Base-by-base conservation (phyloP, 64 coral and sea anemone species). In the Porites lutea region DNA sequence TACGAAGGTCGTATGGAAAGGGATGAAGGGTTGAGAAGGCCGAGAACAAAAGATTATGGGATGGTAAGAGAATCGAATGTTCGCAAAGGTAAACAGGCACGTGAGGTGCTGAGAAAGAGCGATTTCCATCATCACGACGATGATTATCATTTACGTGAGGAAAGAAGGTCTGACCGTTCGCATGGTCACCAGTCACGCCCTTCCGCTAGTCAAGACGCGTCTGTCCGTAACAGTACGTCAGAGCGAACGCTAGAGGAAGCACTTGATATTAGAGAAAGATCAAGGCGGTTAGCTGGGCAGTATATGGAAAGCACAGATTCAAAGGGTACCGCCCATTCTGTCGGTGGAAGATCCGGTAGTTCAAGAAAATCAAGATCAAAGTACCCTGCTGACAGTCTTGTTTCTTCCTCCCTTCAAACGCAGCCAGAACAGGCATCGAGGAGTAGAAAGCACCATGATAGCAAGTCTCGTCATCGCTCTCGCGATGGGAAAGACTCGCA, bases 331-430 rank as follows among this genome's bases (percentile, higher is more conserved):
- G 51, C 45, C 8, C 73, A 48, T 76, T 48, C 48, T 52, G 16
- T 6, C 46, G 37, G 73, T 21, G 69, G 44, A n/a, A 51, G 62
- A 84, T 68, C 62, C n/a, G 45, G 5, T 5, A 84, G 81, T 51
- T 50, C 44, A 22, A 47, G 19, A 20, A 84, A 84, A 69, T 84
- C 81, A 21, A 84, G 19, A 16, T n/a, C 60, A 68, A 84, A 60
- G 47, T 48, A n/a, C 61, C 13, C 44, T 14, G 61, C 20, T 0
- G 81, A 84, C 48, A 65, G 10, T 12, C 59, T 47, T 19, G 63
- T 46, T 52, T n/a, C 63, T 52, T 84, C 47, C 8, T 23, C 81
- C 43, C 59, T 48, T 5, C 43, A 8, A 20, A 3, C 79, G 10
- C 18, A 15, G 19, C 14, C n/a, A n/a, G 63, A 68, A 14, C 60